A percentile compares a stretch with the other conserved stretches of the same genome.
Evolutionary conservation across 1,140 invertebrate genomes (phyloP).

Genomic region (Tyrophagus putrescentiae): DNA sequence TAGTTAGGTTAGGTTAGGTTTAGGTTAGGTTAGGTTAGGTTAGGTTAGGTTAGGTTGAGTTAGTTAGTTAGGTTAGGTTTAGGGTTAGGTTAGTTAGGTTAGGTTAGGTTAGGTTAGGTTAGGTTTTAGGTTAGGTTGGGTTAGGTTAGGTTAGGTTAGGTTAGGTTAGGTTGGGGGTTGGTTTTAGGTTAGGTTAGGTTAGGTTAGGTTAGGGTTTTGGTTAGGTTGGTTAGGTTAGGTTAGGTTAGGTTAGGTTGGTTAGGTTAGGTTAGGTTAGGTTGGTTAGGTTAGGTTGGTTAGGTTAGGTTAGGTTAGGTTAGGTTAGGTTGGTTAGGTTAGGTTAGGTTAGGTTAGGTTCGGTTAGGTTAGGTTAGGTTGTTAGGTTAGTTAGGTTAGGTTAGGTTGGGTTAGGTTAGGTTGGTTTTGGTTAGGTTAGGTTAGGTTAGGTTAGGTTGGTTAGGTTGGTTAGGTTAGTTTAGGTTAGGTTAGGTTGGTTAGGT

Average conservation of each 20-base stretch:
- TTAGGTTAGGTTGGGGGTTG: constrained; percentile 26
- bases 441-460: constrained; percentile 23
- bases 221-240: constrained; percentile 25
- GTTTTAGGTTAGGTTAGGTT: constrained; percentile 27
- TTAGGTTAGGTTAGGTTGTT: constrained; percentile 28
- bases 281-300: too few relatives aligned
- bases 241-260: constrained; percentile 26
- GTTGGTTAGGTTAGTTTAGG: constrained; percentile 27
- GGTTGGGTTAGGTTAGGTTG: constrained; percentile 24
- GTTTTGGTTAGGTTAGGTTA: constrained; percentile 24
- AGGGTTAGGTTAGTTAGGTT: too few relatives aligned
- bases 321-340: constrained; percentile 27
- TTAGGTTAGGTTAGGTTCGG: constrained; percentile 26
- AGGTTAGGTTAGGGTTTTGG: constrained; percentile 28
- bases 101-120: too few relatives aligned
- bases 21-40: too few relatives aligned
- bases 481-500: constrained; percentile 30
- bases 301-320: constrained; percentile 23
- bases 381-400: constrained; percentile 18
- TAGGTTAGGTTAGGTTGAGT: too few relatives aligned
- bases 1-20: too few relatives aligned
- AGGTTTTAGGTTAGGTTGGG: too few relatives aligned
- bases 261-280: too few relatives aligned
- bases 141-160: constrained; percentile 24
- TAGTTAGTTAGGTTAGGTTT: too few relatives aligned